Conservation (phyloP, 2,113 vertebrate genomes). For the Megatriorchis doriae region DNA sequence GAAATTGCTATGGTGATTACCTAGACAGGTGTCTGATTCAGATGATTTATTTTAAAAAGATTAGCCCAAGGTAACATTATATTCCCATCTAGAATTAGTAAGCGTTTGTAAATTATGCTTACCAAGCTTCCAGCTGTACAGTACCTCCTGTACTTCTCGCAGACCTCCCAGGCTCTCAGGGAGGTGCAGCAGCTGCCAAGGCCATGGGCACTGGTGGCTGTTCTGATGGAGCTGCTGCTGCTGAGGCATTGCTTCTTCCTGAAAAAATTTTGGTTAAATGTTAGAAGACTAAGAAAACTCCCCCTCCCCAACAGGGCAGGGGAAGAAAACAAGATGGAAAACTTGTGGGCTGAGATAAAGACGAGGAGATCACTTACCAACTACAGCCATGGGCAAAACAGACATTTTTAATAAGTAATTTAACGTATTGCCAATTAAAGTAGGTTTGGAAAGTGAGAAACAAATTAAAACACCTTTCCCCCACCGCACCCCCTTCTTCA, state of each 20-base stretch:
- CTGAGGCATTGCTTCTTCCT: neutral
- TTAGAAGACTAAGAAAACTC: neutral
- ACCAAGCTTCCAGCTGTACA: neutral
- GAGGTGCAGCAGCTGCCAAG: neutral
- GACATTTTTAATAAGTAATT: neutral
- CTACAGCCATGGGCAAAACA: neutral
- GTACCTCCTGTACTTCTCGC: neutral
- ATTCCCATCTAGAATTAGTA: neutral
- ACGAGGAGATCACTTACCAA: neutral
- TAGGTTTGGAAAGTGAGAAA: neutral
- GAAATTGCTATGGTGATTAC: neutral
- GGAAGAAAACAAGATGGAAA: neutral
- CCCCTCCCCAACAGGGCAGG: neutral
- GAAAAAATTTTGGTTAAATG: neutral
- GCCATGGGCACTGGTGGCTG: neutral
- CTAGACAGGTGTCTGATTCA: neutral
- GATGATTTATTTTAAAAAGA: neutral
- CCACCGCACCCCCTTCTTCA: neutral
- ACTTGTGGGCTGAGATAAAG: neutral
- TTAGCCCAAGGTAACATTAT: slow-evolving; percentile 35
- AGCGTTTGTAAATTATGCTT: neutral
- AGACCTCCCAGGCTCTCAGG: neutral
- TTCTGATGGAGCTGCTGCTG: neutral
- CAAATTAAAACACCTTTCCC: neutral
- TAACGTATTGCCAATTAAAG: neutral